Evolutionary conservation across 2,113 vertebrate genomes (phyloP).

Genomic region (Melanerpes aurifrons): DNA sequence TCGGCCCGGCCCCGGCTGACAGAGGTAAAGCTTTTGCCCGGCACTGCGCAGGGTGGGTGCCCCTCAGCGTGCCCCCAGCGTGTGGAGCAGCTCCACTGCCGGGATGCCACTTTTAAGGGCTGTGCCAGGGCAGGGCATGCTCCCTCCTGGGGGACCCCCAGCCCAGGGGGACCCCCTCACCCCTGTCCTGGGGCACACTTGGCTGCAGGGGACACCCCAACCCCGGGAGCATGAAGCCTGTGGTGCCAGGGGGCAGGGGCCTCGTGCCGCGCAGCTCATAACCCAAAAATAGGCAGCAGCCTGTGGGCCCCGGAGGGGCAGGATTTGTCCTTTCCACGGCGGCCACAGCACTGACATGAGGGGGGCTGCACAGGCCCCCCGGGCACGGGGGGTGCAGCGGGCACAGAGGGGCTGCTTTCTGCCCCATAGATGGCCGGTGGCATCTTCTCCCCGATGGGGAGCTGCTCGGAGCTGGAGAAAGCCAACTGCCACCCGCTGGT

Average conservation of each 20-base stretch:
- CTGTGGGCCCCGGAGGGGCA: rapidly evolving
- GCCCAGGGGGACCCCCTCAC: not conserved
- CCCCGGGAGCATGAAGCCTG: not conserved
- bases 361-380: rapidly evolving
- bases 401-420: not conserved
- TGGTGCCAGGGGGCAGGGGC: not conserved
- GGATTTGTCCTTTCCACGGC: not conserved
- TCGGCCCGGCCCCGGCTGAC: not conserved
- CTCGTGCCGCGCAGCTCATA: not conserved
- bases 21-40: constrained; percentile 18
- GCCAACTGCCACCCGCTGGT: constrained; percentile 85
- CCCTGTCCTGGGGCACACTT: not conserved
- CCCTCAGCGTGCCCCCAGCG: not conserved
- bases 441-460: constrained; percentile 82
- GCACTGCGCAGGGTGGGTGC: not conserved
- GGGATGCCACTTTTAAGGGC: rapidly evolving
- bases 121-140: not conserved
- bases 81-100: not conserved
- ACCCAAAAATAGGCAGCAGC: constrained; percentile 49
- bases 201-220: not conserved
- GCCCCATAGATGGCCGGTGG: constrained; percentile 83
- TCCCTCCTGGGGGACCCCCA: not conserved
- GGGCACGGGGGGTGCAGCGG: not conserved
- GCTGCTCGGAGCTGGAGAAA: constrained; percentile 78
- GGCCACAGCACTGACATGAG: rapidly evolving